phyloP scores from a whole-genome alignment of 1,140 invertebrate genomes.

The Reticulitermes speratus region DNA sequence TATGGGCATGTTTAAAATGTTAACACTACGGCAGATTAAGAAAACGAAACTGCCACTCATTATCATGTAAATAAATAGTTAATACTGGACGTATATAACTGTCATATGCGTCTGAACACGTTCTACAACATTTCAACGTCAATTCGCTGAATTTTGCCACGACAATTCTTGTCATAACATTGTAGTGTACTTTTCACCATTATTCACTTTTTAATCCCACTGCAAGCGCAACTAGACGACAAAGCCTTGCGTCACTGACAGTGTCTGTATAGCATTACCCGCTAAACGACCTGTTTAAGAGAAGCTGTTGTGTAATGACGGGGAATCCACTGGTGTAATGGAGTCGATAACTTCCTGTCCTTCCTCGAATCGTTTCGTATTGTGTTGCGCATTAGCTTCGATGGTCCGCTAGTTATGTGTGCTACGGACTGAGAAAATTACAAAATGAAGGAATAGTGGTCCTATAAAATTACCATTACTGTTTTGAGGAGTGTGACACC shows the following conservation, averaged over 20 bases:
- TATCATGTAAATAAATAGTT: not conserved
- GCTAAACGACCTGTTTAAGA: not conserved
- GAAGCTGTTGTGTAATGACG: not conserved
- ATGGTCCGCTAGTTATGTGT: not conserved
- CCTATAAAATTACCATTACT: not conserved
- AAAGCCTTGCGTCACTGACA: not conserved
- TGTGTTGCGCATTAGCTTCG: not conserved
- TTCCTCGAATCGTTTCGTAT: not conserved
- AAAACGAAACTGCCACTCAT: too few relatives aligned
- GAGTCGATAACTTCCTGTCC: not conserved
- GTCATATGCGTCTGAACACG: not conserved
- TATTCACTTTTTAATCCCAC: not conserved
- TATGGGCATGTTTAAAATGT: too few relatives aligned
- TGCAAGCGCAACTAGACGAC: not conserved
- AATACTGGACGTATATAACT: not conserved
- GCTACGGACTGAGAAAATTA: not conserved
- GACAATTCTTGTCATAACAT: not conserved
- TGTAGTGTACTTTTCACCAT: not conserved
- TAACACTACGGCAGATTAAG: too few relatives aligned
- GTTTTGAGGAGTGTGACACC: too few relatives aligned
- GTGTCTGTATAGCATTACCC: not conserved
- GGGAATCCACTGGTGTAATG: not conserved
- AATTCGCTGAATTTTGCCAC: not conserved
- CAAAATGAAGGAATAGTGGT: not conserved
- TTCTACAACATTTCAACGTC: not conserved